Conservation (phyloP, 2,113 vertebrate genomes). For the Tinamus guttatus region DNA sequence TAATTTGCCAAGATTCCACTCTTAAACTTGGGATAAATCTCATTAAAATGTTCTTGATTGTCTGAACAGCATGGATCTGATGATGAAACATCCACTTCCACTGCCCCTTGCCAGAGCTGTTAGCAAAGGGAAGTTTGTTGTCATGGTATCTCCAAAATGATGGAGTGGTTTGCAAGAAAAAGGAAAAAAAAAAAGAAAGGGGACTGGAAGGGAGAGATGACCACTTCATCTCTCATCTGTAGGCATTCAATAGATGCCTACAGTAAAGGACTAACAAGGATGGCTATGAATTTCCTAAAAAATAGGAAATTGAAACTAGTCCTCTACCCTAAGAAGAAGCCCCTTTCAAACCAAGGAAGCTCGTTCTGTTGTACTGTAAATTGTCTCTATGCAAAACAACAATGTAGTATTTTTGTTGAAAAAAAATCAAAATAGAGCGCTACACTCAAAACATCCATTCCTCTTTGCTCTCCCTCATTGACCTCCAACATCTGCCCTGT, state of each 20-base stretch:
- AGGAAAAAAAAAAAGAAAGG: neutral
- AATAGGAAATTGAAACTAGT: neutral
- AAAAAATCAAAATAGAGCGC: neutral
- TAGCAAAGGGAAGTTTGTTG: slow-evolving; percentile 2
- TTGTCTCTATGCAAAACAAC: neutral
- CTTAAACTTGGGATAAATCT: slow-evolving; percentile 8
- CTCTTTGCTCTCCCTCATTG: neutral
- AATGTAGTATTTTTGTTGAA: neutral
- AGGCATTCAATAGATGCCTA: neutral
- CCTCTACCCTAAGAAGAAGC: neutral
- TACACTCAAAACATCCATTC: neutral
- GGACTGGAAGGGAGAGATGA: neutral
- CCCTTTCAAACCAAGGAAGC: neutral
- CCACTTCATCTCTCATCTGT: no score
- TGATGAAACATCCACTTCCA: neutral
- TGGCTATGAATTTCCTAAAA: neutral
- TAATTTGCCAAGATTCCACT: slow-evolving; percentile 27
- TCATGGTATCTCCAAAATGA: neutral
- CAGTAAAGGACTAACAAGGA: neutral
- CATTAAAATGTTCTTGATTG: neutral
- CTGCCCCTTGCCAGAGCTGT: neutral
- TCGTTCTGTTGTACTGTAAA: neutral
- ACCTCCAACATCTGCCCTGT: neutral
- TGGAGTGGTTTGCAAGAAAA: neutral
- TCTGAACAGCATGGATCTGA: neutral